Percentiles rank a stretch among this genome's conserved stretches.
Evolutionary conservation across 2,888 invertebrate genomes (phyloP).

Genomic region (Chaitophorus viminalis): DNA sequence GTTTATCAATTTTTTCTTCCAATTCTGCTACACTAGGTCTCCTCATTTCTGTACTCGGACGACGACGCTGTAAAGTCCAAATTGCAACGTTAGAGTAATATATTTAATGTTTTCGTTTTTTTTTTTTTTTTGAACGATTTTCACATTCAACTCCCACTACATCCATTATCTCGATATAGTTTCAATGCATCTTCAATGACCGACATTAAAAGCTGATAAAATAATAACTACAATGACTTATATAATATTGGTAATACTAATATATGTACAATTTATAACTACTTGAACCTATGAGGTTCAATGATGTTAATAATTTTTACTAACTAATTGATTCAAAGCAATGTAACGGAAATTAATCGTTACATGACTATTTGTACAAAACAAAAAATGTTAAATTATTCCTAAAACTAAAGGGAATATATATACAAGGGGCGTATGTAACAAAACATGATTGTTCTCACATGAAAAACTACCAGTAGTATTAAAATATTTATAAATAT

Average conservation of each 20-base stretch:
- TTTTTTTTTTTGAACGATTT: slow-evolving; percentile 17
- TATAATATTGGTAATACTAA: slow-evolving; percentile 13
- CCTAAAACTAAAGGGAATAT: slow-evolving; percentile 3
- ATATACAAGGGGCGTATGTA: slow-evolving; percentile 30
- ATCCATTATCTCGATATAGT: slow-evolving; percentile 29
- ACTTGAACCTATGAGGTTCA: neutral
- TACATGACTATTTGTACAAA: slow-evolving; percentile 22
- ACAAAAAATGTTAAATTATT: neutral
- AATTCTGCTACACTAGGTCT: slow-evolving; percentile 90
- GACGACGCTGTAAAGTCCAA: slow-evolving; percentile 73
- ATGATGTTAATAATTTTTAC: slow-evolving; percentile 20
- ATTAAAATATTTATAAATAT: slow-evolving; percentile 5
- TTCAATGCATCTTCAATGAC: slow-evolving; percentile 12
- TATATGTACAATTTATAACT: slow-evolving; percentile 50
- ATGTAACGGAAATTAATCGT: slow-evolving; percentile 18
- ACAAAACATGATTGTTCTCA: neutral
- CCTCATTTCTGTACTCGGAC: slow-evolving; percentile 90
- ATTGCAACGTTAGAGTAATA: neutral
- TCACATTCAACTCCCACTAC: slow-evolving; percentile 27
- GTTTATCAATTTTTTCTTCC: slow-evolving; percentile 89
- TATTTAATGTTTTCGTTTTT: neutral
- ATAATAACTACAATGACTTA: slow-evolving; percentile 38
- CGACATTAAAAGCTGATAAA: slow-evolving; percentile 45
- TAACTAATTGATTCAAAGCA: slow-evolving; percentile 47
- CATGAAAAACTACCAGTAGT: neutral